phyloP scores from a whole-genome alignment of 1,140 invertebrate species.

The Brachionus asplanchnoidis region DNA sequence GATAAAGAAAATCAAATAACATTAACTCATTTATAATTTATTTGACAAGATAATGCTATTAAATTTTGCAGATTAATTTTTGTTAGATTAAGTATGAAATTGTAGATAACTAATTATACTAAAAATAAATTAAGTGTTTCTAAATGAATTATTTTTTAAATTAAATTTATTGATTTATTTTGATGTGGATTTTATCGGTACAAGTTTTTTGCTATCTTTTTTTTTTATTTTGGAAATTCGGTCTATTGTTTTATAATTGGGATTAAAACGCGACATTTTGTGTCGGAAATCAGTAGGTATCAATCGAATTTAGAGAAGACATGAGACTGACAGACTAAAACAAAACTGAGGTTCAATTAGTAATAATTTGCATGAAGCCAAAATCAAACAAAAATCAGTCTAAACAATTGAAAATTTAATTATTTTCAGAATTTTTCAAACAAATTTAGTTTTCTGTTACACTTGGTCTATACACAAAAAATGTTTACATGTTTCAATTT shows the following conservation, averaged over 20 bases:
- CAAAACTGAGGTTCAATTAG: not conserved
- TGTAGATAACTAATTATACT: not conserved
- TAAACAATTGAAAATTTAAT: constrained; percentile 4
- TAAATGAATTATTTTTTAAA: not conserved
- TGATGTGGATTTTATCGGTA: not conserved
- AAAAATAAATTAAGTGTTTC: not conserved
- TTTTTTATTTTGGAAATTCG: not conserved
- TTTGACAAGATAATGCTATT: not conserved
- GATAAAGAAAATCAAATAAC: not conserved
- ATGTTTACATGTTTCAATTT: not conserved
- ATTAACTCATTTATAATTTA: not conserved
- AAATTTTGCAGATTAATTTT: not conserved
- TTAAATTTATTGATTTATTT: not conserved
- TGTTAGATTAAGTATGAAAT: not conserved
- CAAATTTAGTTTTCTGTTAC: not conserved
- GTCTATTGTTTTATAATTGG: not conserved
- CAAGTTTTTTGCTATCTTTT: not conserved
- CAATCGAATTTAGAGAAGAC: not conserved
- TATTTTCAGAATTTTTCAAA: constrained; percentile 2
- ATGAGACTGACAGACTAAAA: not conserved
- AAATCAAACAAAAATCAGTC: not conserved
- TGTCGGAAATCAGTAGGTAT: constrained; percentile 14
- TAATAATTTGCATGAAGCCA: not conserved
- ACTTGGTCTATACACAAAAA: not conserved
- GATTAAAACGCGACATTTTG: not conserved